Evolutionary conservation across 2,797 vertebrate species (phyloP), one percentile per base, ranked within the genome.

Genomic region (Benthosema pterotum): DNA sequence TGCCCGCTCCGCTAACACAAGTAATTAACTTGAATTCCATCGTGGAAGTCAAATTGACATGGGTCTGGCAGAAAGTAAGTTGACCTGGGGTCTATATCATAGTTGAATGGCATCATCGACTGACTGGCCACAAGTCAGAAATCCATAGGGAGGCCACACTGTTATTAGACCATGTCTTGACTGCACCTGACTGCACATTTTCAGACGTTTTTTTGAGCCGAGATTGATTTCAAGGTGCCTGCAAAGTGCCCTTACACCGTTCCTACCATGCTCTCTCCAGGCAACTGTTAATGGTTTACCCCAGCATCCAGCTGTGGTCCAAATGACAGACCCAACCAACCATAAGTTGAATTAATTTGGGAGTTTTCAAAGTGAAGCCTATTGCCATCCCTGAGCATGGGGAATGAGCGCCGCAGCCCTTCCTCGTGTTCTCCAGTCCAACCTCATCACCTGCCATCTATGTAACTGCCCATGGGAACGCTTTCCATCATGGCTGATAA

Each of bases 391-490:
- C 72, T 78, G 73, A 82, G 66, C 64, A 66, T 72, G 79, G 85
- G 66, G 45, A 74, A 80, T 77, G 52, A 61, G 63, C 19, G 70
- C 79, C 74, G 77, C 80, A 85, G 77, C 74, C 71, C 59, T 78
- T 76, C 58, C 48, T 63, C 73, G 58, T 86, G 82, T 86, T 77
- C 72, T 58, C 65, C 63, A 78, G 77, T 83, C 79, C 79, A 83
- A n/a, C 78, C 81, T 82, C 75, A 83, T 84, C 83, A 77, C 77
- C 82, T 83, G 80, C 68, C 78, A 81, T 85, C 78, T 75, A 70
- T 85, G 83, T 80, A 85, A 80, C 83, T 85, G 84, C 83, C 72
- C 65, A 54, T 53, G 86, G 78, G 85, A 88, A 78, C 82, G 69
- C 61, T 70, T 79, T 79, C 78, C 71, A 89, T 88, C 82, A 84